A percentile compares a stretch with the other conserved stretches of the same genome.
Conservation (phyloP, 2,888 invertebrate genomes). For the Odontocerum albicorne region DNA sequence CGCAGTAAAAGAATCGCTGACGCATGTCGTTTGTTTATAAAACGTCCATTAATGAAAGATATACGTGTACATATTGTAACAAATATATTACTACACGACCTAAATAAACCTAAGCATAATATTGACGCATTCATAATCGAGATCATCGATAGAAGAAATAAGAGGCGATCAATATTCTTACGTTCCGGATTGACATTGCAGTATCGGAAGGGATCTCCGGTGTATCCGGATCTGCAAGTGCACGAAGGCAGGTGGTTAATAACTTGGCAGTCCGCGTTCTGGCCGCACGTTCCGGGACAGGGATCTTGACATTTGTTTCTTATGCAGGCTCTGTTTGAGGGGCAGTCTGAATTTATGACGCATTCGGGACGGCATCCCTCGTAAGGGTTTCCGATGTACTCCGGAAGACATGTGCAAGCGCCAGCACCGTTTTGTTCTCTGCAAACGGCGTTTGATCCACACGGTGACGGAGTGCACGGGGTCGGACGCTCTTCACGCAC, state of each 20-base stretch:
- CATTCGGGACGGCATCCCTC: conserved; percentile 77
- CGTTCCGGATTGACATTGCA: conserved; percentile 40
- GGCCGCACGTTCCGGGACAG: conserved; percentile 74
- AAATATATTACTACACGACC: too few species aligned
- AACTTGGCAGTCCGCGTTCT: conserved; percentile 71
- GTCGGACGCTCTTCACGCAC: conserved; percentile 49
- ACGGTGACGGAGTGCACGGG: conserved; percentile 71
- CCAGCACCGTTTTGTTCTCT: conserved; percentile 69
- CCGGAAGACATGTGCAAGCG: conserved; percentile 67
- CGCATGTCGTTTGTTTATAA: too few species aligned
- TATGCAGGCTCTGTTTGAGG: conserved; percentile 70
- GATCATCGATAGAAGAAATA: too few species aligned
- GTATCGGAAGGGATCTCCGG: conserved; percentile 61
- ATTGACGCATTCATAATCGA: too few species aligned
- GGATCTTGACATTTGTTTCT: conserved; percentile 76
- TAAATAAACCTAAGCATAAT: background rate
- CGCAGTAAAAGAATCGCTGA: too few species aligned
- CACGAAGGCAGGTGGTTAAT: conserved; percentile 73
- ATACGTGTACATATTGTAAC: too few species aligned
- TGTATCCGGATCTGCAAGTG: conserved; percentile 65
- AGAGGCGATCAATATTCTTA: too few species aligned
- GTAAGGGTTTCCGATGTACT: conserved; percentile 65
- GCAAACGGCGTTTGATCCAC: conserved; percentile 73
- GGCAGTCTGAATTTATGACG: conserved; percentile 71
- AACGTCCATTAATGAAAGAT: too few species aligned